These are phyloP conservation scores for Drosophila tanythrix DNA, from an alignment of 2,888 invertebrate genomes.

Conservation along the genomic window DNA sequence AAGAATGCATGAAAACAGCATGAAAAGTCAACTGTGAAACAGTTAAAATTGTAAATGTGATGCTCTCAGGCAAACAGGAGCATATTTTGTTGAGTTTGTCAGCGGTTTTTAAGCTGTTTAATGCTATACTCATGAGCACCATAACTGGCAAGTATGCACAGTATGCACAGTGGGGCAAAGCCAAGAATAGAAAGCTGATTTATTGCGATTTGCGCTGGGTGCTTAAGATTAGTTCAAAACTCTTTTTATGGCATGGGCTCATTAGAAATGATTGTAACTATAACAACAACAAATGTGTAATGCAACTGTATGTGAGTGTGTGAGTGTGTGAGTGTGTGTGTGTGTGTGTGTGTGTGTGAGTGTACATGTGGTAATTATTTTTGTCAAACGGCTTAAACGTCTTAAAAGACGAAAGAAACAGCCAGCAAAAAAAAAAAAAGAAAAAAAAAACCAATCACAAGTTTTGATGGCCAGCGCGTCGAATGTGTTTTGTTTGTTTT, in stretches of 20 bases:
- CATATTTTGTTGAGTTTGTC: background rate
- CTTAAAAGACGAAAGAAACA: constrained; percentile 37
- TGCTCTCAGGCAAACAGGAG: background rate
- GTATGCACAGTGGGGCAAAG: constrained; percentile 21
- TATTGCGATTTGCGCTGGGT: constrained; percentile 23
- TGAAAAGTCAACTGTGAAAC: background rate
- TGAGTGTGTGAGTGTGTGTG: constrained; percentile 34
- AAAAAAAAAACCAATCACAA: constrained; percentile 63
- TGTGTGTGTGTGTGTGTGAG: constrained; percentile 37
- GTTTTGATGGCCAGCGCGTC: constrained; percentile 66
- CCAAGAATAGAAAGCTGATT: constrained; percentile 5
- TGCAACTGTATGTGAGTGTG: constrained; percentile 23
- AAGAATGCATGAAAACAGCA: background rate
- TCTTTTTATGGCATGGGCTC: constrained; percentile 54
- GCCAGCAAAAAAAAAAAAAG: constrained; percentile 6
- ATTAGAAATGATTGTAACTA: constrained; percentile 63
- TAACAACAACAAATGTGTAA: constrained; percentile 56
- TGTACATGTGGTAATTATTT: constrained; percentile 67
- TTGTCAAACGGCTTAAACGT: constrained; percentile 68
- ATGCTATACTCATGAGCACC: background rate
- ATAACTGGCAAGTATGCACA: background rate
- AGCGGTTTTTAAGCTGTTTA: background rate
- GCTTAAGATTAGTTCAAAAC: constrained; percentile 8
- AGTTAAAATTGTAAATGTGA: background rate
- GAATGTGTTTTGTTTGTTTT: constrained; percentile 50